Conservation (phyloP, 2,888 invertebrate species). For the Tanypteryx hageni region DNA sequence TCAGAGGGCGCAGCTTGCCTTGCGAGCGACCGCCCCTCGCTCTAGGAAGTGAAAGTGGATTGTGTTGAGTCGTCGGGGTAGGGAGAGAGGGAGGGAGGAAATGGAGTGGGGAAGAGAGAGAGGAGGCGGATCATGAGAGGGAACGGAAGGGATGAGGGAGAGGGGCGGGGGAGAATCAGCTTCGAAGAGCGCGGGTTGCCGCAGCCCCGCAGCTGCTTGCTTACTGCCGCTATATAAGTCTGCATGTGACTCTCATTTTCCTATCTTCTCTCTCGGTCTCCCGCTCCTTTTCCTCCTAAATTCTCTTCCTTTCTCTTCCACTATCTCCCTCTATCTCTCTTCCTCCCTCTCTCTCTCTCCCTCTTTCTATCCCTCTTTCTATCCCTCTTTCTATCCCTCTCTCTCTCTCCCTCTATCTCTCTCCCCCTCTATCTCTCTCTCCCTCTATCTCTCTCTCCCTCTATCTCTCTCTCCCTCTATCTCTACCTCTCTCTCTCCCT, state of each 20-base stretch:
- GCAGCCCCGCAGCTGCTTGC: not conserved
- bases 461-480: not conserved
- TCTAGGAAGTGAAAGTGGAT: conserved; percentile 62
- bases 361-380: not conserved
- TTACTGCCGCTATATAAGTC: too few species aligned
- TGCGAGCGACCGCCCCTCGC: not conserved
- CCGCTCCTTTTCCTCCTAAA: not conserved
- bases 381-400: not conserved
- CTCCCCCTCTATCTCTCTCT: not conserved
- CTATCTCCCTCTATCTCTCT: not conserved
- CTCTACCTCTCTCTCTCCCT: not conserved
- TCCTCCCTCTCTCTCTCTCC: not conserved
- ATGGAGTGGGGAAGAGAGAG: not conserved
- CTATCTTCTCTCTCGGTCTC: not conserved
- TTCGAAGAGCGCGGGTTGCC: not conserved
- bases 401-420: not conserved
- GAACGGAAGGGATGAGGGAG: too few species aligned
- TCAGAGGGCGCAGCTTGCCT: not conserved
- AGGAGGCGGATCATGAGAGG: not conserved
- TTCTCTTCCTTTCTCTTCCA: not conserved
- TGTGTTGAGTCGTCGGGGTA: not conserved
- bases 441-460: not conserved
- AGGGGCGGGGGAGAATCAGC: not conserved
- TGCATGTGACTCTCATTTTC: too few species aligned
- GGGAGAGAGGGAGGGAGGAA: not conserved